Conservation (phyloP, 2,113 vertebrate species). For the Lampris incognitus region DNA sequence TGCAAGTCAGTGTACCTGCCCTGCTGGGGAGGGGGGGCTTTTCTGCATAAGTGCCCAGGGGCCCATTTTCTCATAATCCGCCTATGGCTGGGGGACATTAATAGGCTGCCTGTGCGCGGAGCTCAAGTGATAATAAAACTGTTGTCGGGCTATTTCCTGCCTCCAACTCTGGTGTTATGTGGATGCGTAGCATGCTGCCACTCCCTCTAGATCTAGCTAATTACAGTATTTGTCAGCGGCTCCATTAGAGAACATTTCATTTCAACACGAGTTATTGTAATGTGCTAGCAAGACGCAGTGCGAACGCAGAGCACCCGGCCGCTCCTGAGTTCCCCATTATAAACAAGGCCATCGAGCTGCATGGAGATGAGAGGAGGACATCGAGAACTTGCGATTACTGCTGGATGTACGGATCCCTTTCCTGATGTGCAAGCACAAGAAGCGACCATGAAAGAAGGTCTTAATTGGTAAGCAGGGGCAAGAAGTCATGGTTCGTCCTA, state of each 20-base stretch:
- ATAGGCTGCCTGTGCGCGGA: conserved; percentile 34
- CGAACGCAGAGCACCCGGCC: conserved; percentile 33
- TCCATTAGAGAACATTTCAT: conserved; percentile 65
- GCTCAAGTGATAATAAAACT: conserved; percentile 59
- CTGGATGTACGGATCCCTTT: conserved; percentile 43
- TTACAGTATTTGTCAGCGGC: conserved; percentile 66
- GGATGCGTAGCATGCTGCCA: conserved; percentile 25
- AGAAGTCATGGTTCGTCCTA: conserved; percentile 48
- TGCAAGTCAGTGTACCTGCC: too few relatives aligned
- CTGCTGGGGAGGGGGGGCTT: too few relatives aligned
- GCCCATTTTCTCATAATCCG: too few relatives aligned
- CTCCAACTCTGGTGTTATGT: conserved; percentile 35
- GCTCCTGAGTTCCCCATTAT: conserved; percentile 37
- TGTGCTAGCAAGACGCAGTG: conserved; percentile 45
- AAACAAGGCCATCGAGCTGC: conserved; percentile 49
- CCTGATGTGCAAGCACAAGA: conserved; percentile 26
- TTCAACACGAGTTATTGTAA: conserved; percentile 57
- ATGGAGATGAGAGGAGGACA: conserved; percentile 36
- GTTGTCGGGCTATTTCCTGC: conserved; percentile 55
- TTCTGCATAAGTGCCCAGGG: too few relatives aligned
- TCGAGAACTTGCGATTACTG: conserved; percentile 22
- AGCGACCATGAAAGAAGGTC: conserved; percentile 39
- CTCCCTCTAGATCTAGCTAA: conserved; percentile 63
- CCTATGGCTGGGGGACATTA: conserved; percentile 37
- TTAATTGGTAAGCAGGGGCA: conserved; percentile 64